A percentile compares a stretch with the other conserved stretches of the same genome.
phyloP scores from a whole-genome alignment of 2,797 vertebrate species.

The Tangara arthus region DNA sequence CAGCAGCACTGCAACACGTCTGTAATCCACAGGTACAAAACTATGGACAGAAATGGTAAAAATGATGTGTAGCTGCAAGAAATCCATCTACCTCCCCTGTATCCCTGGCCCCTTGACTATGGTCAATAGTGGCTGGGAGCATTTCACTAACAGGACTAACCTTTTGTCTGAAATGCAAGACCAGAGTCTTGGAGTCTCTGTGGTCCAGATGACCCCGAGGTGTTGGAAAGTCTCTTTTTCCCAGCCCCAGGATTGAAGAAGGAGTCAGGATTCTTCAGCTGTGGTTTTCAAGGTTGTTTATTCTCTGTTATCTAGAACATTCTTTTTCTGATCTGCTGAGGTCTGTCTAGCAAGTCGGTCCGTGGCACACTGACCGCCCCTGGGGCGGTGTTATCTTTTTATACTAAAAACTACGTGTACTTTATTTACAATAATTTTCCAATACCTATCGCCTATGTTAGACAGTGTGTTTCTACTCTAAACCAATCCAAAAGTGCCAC shows the following conservation, averaged over 20 bases:
- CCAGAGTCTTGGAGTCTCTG: background rate
- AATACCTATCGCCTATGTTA: background rate
- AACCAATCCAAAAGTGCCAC: background rate
- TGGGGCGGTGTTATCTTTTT: background rate
- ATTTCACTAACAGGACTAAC: background rate
- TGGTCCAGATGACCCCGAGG: background rate
- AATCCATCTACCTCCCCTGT: background rate
- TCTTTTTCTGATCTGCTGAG: background rate
- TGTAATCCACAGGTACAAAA: background rate
- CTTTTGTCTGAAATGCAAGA: background rate
- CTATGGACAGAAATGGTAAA: background rate
- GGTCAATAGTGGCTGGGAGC: background rate
- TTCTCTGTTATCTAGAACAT: background rate
- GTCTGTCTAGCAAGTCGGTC: background rate
- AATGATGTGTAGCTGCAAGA: background rate
- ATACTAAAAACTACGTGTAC: background rate
- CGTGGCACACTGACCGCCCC: background rate
- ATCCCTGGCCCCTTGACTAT: background rate
- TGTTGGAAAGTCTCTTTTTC: background rate
- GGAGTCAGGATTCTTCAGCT: background rate
- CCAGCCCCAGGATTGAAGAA: background rate
- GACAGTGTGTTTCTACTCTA: background rate
- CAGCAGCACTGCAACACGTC: background rate
- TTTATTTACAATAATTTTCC: background rate
- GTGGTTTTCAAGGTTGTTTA: background rate